A percentile compares a stretch with the other conserved stretches of the same genome.
Conservation (phyloP, 2,113 vertebrate species). For the Bungarus multicinctus region DNA sequence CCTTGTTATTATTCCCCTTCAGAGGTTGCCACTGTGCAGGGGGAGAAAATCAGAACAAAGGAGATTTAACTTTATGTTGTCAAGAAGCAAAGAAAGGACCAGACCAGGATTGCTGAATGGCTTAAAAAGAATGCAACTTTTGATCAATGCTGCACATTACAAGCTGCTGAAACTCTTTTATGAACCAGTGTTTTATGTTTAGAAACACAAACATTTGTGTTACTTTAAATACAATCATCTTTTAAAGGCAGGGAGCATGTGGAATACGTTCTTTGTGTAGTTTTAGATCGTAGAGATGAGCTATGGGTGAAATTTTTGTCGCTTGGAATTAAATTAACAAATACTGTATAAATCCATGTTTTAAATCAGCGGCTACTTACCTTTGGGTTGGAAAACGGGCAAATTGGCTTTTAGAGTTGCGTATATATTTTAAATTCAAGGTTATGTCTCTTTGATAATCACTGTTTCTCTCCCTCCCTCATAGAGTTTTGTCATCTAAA, state of each 20-base stretch:
- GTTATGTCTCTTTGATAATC: slow-evolving; percentile 24
- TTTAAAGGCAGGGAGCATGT: neutral
- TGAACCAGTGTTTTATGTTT: neutral
- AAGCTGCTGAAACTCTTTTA: neutral
- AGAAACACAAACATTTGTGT: neutral
- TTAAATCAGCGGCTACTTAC: neutral
- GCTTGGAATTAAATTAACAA: neutral
- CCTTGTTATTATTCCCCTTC: neutral
- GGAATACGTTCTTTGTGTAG: slow-evolving; percentile 9
- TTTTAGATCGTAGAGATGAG: neutral
- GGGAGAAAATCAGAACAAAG: neutral
- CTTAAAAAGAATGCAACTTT: neutral
- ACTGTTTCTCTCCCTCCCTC: slow-evolving; percentile 51
- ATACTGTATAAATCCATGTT: neutral
- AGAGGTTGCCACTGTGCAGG: neutral
- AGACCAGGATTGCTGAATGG: neutral
- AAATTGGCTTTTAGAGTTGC: neutral
- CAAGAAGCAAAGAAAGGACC: neutral
- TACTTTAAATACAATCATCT: neutral
- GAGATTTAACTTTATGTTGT: neutral
- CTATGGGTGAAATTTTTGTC: neutral
- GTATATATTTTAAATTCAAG: slow-evolving; percentile 7
- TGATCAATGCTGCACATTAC: neutral
- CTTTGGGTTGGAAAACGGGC: neutral
- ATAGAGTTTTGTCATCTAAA: slow-evolving; percentile 49